Evolutionary conservation across 2,888 invertebrate species (phyloP).

Genomic region (Himalopsyche kuldschensis): DNA sequence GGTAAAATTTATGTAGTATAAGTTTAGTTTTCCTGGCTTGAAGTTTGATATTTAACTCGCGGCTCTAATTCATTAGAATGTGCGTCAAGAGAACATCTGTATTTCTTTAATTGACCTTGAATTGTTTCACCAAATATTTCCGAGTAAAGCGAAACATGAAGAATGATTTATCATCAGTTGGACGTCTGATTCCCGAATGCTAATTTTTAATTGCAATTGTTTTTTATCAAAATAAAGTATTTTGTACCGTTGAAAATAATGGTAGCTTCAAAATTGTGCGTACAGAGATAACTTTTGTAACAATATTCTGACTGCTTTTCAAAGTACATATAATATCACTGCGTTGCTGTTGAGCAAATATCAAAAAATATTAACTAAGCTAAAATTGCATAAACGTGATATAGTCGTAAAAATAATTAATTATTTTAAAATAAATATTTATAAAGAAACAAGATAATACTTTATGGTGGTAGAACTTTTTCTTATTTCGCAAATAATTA

Average conservation of each 20-base stretch:
- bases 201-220: not conserved
- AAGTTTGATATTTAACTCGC: conserved; percentile 35
- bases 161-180: not conserved
- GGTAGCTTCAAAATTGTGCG: too few species aligned
- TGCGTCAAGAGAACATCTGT: conserved; percentile 32
- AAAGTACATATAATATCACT: too few species aligned
- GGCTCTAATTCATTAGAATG: conserved; percentile 36
- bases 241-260: not conserved
- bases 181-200: not conserved
- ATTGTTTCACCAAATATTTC: conserved; percentile 38
- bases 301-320: too few species aligned
- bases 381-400: too few species aligned
- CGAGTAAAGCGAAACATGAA: conserved; percentile 27
- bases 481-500: too few species aligned
- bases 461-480: too few species aligned
- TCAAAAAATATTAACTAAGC: too few species aligned
- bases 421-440: too few species aligned
- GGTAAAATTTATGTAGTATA: not conserved
- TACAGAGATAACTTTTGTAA: too few species aligned
- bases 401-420: too few species aligned
- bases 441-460: too few species aligned
- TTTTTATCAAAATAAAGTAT: not conserved
- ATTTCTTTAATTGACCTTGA: conserved; percentile 38
- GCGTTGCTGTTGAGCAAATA: too few species aligned
- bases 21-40: conserved; percentile 14